Percentiles rank a stretch among this genome's conserved stretches.
Evolutionary conservation across 2,113 vertebrate species (phyloP).

Genomic region (Lagopus leucura): DNA sequence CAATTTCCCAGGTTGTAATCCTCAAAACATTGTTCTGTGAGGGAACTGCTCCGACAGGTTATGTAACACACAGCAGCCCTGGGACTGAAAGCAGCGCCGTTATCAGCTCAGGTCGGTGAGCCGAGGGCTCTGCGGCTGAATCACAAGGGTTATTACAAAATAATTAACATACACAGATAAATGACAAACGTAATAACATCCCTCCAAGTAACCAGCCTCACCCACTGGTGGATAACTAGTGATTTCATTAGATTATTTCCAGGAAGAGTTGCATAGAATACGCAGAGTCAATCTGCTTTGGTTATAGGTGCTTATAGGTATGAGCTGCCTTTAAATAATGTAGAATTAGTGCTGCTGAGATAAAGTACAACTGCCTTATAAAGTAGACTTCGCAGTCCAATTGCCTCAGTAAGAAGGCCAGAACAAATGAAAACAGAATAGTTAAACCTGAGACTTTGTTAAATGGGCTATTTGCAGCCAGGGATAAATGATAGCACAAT

Average conservation of each 20-base stretch:
- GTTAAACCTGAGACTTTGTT: neutral
- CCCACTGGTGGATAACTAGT: neutral
- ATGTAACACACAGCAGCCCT: conserved; percentile 20
- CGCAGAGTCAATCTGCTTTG: neutral
- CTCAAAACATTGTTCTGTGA: conserved; percentile 29
- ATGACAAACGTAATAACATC: neutral
- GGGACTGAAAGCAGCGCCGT: conserved; percentile 23
- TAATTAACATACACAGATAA: neutral
- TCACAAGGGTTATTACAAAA: neutral
- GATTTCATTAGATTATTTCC: neutral
- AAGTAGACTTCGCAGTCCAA: neutral
- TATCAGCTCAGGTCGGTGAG: neutral
- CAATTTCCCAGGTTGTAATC: conserved; percentile 44
- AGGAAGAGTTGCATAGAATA: neutral
- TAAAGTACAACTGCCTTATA: neutral
- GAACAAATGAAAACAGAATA: neutral
- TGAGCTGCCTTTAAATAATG: neutral
- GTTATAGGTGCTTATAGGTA: neutral
- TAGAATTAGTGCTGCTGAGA: neutral
- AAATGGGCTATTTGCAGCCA: conserved; percentile 14
- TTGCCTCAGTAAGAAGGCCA: neutral
- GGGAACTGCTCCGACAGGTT: conserved; percentile 63
- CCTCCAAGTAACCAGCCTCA: neutral
- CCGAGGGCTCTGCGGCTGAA: neutral
- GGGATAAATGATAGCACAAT: neutral